Base-by-base conservation (phyloP, 2,113 vertebrate species). In the Rhagologus leucostigma region DNA sequence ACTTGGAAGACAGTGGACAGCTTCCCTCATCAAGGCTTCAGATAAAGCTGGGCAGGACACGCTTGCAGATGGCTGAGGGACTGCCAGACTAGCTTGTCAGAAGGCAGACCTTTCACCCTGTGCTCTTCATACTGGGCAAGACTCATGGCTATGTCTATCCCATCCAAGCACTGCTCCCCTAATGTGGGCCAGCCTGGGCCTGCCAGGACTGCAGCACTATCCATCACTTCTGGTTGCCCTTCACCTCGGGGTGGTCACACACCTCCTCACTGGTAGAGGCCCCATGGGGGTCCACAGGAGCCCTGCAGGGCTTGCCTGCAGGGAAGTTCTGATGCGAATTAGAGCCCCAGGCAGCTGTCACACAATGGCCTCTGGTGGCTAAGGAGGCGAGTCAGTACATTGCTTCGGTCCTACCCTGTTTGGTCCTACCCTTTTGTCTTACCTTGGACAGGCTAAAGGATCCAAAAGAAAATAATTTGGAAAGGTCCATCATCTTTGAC, bases 1-100 rank as follows among this genome's bases (percentile, higher is more conserved):
- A 22, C 44, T 68, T 14, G 3, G 71, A 63, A 75, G 81, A 7
- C 0, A 4, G 82, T 1, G 2, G 63, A 32, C 44, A 86, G 32
- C 63, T 80, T 83, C 42, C 56, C 13, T 19, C 46, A 62, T 7
- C 37, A 37, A 47, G 35, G 16, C 55, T 88, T 65, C 6, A 24
- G 73, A 16, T 16, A 37, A 41, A 82, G 42, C 30, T 10, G 12
- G 23, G 64, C 33, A 82, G 52, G 50, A 62, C 22, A n/a, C 0
- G 2, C 52, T 32, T 21, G 3, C 60, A 86, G 71, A 35, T 4
- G 12, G 57, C 41, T 18, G 15, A 69, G 46, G 52, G 59, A 56
- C 4, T 49, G 50, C 46, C 67, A 49, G 21, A 3, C 9, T 3
- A 1, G 10, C 20, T 55, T 85, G 63, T 30, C 0, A 0, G 76